Evolutionary conservation across 2,113 vertebrate species (phyloP), one percentile per base, ranked within the genome.

Genomic region (Orthonyx spaldingii): DNA sequence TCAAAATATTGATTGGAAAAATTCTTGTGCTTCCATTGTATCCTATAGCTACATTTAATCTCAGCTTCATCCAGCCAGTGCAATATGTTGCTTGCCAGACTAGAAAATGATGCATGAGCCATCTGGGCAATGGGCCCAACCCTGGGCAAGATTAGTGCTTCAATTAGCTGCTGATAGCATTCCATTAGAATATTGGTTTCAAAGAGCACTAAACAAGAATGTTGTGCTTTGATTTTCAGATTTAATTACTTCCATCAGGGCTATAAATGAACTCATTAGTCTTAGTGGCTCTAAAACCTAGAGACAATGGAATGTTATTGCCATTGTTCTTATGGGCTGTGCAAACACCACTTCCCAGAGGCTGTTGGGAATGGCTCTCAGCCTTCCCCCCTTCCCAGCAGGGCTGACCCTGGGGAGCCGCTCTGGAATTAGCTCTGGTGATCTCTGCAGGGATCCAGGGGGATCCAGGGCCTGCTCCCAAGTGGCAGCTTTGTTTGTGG

Each of bases 221-320:
- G 94, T 97, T 96, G 96, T 96, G 96, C 97, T 98, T 97, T 97
- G 97, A 97, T 97, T 97, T 97, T 97, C 96, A 97, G 96, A 97
- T 98, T 98, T 99, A 98, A 99, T 99, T 98, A 98, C 98, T 98
- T 98, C 98, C 97, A 98, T 97, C 98, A 98, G 98, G 98, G 97
- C 98, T 98, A 98, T 98, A 98, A 98, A 98, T 98, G 98, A 98
- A 98, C 98, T 98, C 98, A 98, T 98, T 98, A 98, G 98, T 98
- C 98, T 98, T 98, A 98, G 97, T 97, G 97, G 98, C 97, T 97
- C 96, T 89, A 94, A 98, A 96, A 79, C 92, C 94, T 66, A 41
- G 84, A 96, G 97, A 97, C 96, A 97, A 97, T 96, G 60, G 87
- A 84, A 77, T 37, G 92, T 96, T 97, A 97, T 90, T 97, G 96